These are phyloP conservation scores for Arvicanthis niloticus DNA, from an alignment of 2,113 vertebrate genomes.

Conservation along the genomic window DNA sequence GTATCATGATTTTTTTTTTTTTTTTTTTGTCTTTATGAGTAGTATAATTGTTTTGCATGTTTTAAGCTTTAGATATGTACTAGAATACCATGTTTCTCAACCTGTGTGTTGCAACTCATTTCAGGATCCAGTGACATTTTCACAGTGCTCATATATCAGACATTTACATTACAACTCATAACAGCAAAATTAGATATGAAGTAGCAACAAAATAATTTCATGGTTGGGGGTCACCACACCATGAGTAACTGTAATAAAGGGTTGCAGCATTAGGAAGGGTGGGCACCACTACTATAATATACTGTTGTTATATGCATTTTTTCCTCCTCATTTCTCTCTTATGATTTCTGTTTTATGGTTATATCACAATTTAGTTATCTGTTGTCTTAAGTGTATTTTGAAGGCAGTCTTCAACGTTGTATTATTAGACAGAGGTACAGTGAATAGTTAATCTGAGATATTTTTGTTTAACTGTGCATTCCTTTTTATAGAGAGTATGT, in stretches of 20 bases:
- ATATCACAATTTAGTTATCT: not conserved
- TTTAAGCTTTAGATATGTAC: conserved; percentile 37
- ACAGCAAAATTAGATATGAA: no score
- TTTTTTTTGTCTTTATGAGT: conserved; percentile 39
- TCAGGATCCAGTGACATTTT: no score
- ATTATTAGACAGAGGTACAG: not conserved
- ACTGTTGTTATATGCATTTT: not conserved
- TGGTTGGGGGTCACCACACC: no score
- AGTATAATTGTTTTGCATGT: conserved; percentile 34
- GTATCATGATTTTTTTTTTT: conserved; percentile 24
- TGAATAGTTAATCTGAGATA: conserved; percentile 13
- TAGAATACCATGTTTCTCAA: not conserved
- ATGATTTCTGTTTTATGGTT: not conserved
- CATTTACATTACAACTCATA: no score
- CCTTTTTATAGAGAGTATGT: not conserved
- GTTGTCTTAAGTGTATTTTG: not conserved
- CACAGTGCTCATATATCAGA: no score
- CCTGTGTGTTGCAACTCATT: no score
- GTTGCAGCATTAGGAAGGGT: no score
- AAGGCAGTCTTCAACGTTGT: conserved; percentile 26
- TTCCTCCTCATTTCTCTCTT: not conserved
- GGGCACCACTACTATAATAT: not conserved
- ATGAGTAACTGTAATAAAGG: no score
- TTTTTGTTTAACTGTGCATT: conserved; percentile 9
- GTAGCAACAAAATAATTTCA: no score